Percentiles rank a stretch among this genome's conserved stretches.
These are phyloP conservation scores for Sceloporus undulatus DNA, from an alignment of 2,113 vertebrate species.

Conservation along the genomic window DNA sequence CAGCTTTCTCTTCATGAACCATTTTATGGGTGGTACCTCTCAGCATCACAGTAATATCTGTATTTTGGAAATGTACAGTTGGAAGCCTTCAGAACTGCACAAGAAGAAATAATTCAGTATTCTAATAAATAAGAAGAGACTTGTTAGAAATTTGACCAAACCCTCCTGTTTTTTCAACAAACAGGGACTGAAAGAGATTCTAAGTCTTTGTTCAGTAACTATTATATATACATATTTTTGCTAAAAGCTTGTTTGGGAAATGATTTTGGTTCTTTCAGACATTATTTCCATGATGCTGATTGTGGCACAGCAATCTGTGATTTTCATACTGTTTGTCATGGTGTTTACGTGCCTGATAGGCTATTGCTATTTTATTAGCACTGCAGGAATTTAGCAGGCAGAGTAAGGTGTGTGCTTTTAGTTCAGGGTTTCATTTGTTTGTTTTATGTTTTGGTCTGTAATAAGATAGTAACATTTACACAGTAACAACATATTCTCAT, in stretches of 20 bases:
- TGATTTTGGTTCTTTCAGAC: neutral
- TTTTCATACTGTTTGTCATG: neutral
- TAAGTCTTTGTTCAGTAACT: slow-evolving; percentile 48
- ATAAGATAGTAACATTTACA: slow-evolving; percentile 34
- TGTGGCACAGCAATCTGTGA: neutral
- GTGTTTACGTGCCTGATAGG: neutral
- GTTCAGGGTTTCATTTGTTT: neutral
- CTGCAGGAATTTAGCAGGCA: slow-evolving; percentile 17
- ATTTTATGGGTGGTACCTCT: slow-evolving; percentile 73
- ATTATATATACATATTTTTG: slow-evolving; percentile 55
- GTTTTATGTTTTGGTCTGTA: slow-evolving; percentile 41
- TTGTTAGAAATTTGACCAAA: neutral
- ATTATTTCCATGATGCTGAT: neutral
- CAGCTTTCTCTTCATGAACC: slow-evolving; percentile 67
- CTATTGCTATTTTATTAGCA: neutral
- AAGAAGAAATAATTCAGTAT: slow-evolving; percentile 21
- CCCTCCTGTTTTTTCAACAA: neutral
- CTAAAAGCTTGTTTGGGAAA: neutral
- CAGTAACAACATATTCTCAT: slow-evolving; percentile 37
- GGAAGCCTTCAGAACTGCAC: neutral
- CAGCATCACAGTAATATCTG: slow-evolving; percentile 41
- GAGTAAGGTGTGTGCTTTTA: slow-evolving; percentile 46
- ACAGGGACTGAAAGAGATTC: slow-evolving; percentile 27
- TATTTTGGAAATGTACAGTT: slow-evolving; percentile 27
- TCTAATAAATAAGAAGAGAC: neutral